These are phyloP conservation scores for Onychostruthus taczanowskii DNA, from an alignment of 2,113 vertebrate genomes.

Conservation along the genomic window DNA sequence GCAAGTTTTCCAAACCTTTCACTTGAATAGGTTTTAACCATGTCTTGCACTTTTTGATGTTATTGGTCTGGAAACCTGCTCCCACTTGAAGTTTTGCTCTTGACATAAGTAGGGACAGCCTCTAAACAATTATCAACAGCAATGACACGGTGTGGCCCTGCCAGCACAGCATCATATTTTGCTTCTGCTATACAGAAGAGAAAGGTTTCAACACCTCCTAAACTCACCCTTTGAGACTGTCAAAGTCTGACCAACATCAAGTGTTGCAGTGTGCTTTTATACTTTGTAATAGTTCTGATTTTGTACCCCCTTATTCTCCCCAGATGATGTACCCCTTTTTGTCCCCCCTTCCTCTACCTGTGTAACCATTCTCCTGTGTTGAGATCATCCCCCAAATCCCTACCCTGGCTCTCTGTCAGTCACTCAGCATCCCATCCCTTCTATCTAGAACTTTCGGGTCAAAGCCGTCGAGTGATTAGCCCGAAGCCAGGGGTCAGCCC, in stretches of 20 bases:
- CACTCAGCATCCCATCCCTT: no score
- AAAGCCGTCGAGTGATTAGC: no score
- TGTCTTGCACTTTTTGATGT: neutral
- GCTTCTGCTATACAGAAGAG: conserved; percentile 40
- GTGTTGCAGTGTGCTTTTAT: no score
- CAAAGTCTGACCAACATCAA: conserved; percentile 26
- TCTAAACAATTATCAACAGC: neutral
- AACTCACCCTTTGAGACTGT: conserved; percentile 61
- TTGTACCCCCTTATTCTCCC: no score
- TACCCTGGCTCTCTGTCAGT: no score
- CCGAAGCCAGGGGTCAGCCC: no score
- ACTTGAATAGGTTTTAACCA: neutral
- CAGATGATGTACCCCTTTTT: no score
- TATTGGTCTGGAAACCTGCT: neutral
- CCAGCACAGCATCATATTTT: conserved; percentile 59
- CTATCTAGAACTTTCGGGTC: no score
- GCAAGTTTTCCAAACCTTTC: neutral
- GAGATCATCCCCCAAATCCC: no score
- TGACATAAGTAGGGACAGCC: neutral
- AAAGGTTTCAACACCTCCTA: conserved; percentile 40
- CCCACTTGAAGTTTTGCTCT: neutral
- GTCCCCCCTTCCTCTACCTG: no score
- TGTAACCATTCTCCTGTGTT: no score
- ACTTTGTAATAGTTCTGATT: no score
- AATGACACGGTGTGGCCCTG: conserved; percentile 17